Percentiles rank a stretch among this genome's conserved stretches.
Conservation (phyloP, 2,888 invertebrate species). For the Yponomeuta evonymella region DNA sequence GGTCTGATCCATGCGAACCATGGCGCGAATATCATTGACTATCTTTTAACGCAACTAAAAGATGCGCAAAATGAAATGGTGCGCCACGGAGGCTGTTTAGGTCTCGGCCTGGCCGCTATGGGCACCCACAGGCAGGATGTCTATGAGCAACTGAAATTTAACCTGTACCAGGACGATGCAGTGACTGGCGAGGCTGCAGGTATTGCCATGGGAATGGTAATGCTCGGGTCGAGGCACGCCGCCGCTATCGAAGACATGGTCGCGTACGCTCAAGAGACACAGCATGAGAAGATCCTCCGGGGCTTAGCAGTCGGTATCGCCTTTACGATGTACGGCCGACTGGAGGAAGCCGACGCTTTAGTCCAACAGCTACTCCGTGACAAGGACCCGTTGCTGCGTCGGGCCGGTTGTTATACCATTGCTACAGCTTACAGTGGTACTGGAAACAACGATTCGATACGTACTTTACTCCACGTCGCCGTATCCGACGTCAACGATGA, state of each 20-base stretch:
- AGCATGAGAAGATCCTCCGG: constrained; percentile 98
- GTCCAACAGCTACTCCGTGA: constrained; percentile 93
- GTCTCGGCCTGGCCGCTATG: constrained; percentile 98
- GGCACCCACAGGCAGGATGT: constrained; percentile 96
- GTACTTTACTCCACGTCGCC: constrained; percentile 95
- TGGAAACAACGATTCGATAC: constrained; percentile 97
- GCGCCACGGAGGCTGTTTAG: constrained; percentile 97
- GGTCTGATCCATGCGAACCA: constrained; percentile 99
- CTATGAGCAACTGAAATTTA: constrained; percentile 97
- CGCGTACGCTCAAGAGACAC: constrained; percentile 94
- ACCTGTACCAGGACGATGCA: constrained; percentile 98
- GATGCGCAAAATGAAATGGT: constrained; percentile 98
- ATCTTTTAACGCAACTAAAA: constrained; percentile 94
- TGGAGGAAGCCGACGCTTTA: constrained; percentile 97
- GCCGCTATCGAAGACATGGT: constrained; percentile 96
- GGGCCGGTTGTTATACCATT: constrained; percentile 98
- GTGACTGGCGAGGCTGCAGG: constrained; percentile 99
- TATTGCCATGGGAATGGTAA: constrained; percentile 99
- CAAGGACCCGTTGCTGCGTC: constrained; percentile 95
- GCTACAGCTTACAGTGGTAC: constrained; percentile 99
- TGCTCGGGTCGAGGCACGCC: constrained; percentile 95
- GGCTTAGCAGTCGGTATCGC: constrained; percentile 98
- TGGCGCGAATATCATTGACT: constrained; percentile 96
- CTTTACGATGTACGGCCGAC: constrained; percentile 96
- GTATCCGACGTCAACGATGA: constrained; percentile 99